Conservation (phyloP, 2,113 vertebrate species). For the Anolis sagrei region DNA sequence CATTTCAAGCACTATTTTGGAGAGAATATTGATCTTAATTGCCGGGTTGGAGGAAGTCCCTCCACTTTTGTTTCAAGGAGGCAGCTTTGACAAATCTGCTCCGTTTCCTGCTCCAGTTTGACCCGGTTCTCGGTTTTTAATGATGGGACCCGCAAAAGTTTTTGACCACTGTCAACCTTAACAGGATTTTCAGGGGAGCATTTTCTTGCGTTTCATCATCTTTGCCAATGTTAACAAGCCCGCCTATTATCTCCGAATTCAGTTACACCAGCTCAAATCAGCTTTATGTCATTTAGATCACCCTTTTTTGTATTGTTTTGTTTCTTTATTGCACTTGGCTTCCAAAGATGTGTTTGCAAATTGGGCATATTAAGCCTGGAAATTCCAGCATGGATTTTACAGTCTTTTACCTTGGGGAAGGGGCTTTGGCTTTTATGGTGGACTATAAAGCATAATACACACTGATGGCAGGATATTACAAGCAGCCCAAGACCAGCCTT, state of each 20-base stretch:
- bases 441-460: neutral
- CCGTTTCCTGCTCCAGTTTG: conserved; percentile 11
- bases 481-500: neutral
- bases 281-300: neutral
- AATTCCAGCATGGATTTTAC: neutral
- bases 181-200: neutral
- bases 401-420: neutral
- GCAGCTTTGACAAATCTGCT: neutral
- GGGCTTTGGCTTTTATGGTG: neutral
- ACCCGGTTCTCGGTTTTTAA: conserved; percentile 20
- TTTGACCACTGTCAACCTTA: conserved; percentile 2
- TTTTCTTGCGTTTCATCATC: neutral
- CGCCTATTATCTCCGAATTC: neutral
- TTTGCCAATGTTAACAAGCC: neutral
- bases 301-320: neutral
- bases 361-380: neutral
- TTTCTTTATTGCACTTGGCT: neutral
- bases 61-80: conserved; percentile 7
- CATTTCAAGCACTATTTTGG: neutral
- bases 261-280: neutral
- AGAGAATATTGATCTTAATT: neutral
- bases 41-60: neutral
- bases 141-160: neutral
- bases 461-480: neutral
- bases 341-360: neutral